These are phyloP conservation scores for Acromyrmex charruanus DNA, from an alignment of 1,140 invertebrate genomes.

Conservation along the genomic window DNA sequence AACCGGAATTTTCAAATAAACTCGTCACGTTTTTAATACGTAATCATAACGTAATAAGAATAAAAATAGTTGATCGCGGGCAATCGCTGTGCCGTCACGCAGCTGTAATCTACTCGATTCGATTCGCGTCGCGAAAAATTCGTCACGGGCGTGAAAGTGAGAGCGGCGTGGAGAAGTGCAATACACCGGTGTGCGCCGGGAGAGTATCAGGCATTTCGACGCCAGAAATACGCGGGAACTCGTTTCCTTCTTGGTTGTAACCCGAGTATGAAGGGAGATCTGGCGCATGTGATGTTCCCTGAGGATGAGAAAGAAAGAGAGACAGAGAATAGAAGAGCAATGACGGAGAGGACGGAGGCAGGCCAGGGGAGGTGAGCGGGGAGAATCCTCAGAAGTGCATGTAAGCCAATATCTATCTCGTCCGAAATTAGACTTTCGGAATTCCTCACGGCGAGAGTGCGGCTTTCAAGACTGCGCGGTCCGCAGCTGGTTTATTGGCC, in stretches of 20 bases:
- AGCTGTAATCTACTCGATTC: slow-evolving; percentile 19
- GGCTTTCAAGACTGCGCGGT: slow-evolving; percentile 69
- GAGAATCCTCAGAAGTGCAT: slow-evolving; percentile 75
- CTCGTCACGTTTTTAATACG: slow-evolving; percentile 6
- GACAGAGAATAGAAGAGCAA: slow-evolving; percentile 26
- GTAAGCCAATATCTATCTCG: slow-evolving; percentile 79
- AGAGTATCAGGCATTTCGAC: slow-evolving; percentile 42
- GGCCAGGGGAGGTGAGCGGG: neutral
- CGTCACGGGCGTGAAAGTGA: slow-evolving; percentile 16
- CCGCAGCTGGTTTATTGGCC: slow-evolving; percentile 72
- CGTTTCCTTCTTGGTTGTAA: slow-evolving; percentile 71
- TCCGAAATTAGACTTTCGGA: slow-evolving; percentile 80
- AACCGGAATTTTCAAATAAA: neutral
- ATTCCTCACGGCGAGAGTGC: slow-evolving; percentile 69
- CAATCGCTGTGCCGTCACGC: neutral
- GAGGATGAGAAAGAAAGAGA: slow-evolving; percentile 31
- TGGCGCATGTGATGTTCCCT: slow-evolving; percentile 55
- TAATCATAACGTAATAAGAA: slow-evolving; percentile 1
- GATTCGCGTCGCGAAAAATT: slow-evolving; percentile 27
- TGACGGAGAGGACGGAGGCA: slow-evolving; percentile 39
- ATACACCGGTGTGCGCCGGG: neutral
- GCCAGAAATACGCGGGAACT: slow-evolving; percentile 64
- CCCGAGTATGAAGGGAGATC: slow-evolving; percentile 74
- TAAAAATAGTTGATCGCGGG: slow-evolving; percentile 1
- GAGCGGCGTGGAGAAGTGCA: slow-evolving; percentile 20